phyloP scores from a whole-genome alignment of 2,113 vertebrate genomes.

The Azemiops feae region DNA sequence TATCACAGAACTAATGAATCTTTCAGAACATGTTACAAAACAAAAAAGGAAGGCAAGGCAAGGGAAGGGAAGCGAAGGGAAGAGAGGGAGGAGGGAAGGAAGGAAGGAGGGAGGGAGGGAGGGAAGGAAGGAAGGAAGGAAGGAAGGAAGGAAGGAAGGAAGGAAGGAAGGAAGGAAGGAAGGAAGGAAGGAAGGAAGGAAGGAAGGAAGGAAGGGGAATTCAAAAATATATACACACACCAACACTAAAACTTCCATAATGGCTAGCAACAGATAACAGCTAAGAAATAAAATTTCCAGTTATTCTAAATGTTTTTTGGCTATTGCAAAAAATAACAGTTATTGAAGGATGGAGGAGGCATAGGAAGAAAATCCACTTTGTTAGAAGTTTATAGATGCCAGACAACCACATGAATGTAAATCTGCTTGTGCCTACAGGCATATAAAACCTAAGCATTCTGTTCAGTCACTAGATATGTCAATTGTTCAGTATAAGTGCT shows the following conservation, averaged over 20 bases:
- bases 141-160: no score
- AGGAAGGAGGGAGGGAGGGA: no score
- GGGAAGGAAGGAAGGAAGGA: no score
- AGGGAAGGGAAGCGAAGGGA: no score
- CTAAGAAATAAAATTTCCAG: conserved; percentile 29
- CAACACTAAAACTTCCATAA: not conserved
- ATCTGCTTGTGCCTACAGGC: conserved; percentile 26
- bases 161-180: no score
- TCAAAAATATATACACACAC: not conserved
- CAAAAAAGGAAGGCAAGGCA: not conserved
- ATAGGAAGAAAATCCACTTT: conserved; percentile 38
- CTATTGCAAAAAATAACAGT: conserved; percentile 20
- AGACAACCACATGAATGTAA: conserved; percentile 29
- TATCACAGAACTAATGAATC: not conserved
- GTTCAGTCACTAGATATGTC: conserved; percentile 20
- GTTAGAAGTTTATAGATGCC: conserved; percentile 42
- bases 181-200: no score
- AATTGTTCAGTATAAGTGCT: conserved; percentile 30
- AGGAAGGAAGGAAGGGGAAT: no score
- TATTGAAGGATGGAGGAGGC: not conserved
- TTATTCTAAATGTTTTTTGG: conserved; percentile 27
- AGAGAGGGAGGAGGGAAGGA: no score
- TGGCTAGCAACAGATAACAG: conserved; percentile 46
- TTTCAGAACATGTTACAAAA: fast-evolving
- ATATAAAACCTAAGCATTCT: conserved; percentile 40